Conservation (phyloP, 2,888 invertebrate genomes). For the Melinaea menophilus region DNA sequence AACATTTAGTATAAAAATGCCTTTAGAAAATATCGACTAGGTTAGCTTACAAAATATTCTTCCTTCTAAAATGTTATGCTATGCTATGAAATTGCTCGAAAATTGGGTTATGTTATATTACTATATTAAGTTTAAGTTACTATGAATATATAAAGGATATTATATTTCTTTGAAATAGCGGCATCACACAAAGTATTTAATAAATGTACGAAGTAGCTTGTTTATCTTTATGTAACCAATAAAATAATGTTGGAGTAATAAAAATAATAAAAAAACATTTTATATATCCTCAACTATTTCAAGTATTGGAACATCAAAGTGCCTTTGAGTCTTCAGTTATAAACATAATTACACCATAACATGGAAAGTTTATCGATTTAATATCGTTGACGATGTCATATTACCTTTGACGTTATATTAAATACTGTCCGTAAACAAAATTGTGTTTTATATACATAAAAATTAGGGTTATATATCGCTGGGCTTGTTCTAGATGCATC, state of each 20-base stretch:
- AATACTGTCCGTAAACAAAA: conserved; percentile 34
- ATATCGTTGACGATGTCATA: not conserved
- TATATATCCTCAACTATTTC: not conserved
- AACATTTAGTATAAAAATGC: conserved; percentile 22
- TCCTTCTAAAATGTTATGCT: conserved; percentile 13
- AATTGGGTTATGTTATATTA: no score
- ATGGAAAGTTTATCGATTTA: no score
- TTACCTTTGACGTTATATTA: conserved; percentile 7
- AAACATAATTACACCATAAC: no score
- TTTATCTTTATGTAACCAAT: no score
- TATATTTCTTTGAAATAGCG: no score
- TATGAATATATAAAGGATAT: no score
- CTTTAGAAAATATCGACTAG: conserved; percentile 22
- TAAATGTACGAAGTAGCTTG: no score
- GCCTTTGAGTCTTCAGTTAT: not conserved
- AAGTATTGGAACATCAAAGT: not conserved
- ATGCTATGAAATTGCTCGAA: not conserved
- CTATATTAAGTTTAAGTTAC: no score
- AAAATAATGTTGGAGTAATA: no score
- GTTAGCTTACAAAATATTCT: conserved; percentile 24
- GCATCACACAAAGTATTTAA: no score
- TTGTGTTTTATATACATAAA: conserved; percentile 35
- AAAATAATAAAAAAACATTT: not conserved
- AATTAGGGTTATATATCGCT: conserved; percentile 51
- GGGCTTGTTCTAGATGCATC: conserved; percentile 59